phyloP scores from a whole-genome alignment of 2,113 vertebrate genomes.

The Desmodus rotundus region DNA sequence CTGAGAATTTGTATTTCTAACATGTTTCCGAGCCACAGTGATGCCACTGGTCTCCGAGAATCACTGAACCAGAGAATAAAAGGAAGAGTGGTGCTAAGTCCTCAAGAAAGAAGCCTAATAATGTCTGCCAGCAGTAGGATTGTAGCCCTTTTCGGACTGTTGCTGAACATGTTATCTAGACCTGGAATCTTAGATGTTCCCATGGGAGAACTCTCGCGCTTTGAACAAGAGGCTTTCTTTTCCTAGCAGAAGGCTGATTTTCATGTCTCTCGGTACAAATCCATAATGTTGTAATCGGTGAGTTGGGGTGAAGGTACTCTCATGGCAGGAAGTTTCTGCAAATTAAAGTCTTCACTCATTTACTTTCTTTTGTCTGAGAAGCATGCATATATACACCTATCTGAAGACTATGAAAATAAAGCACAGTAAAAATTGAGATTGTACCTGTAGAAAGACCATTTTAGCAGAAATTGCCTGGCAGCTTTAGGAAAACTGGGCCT shows the following conservation, averaged over 20 bases:
- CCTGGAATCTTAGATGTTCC: background rate
- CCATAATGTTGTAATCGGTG: background rate
- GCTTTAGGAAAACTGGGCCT: constrained; percentile 88
- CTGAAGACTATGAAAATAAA: background rate
- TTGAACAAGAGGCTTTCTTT: background rate
- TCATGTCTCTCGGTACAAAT: background rate
- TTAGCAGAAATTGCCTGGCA: constrained; percentile 86
- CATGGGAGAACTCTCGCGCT: background rate
- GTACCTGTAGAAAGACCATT: constrained; percentile 91
- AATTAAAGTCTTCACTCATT: background rate
- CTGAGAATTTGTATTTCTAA: background rate
- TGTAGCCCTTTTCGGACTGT: background rate
- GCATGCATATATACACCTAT: background rate
- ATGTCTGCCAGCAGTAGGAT: background rate
- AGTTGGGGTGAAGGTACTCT: background rate
- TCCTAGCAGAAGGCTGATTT: background rate
- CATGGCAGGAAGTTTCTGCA: background rate
- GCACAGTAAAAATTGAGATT: background rate
- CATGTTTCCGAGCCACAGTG: background rate
- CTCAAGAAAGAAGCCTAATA: background rate
- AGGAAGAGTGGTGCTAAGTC: background rate
- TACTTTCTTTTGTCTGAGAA: background rate
- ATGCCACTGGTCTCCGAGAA: background rate
- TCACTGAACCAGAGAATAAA: background rate
- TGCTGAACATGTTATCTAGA: background rate